A percentile compares a stretch with the other conserved stretches of the same genome.
Conservation (phyloP, 1,140 invertebrate species). For the Nasonia vitripennis region DNA sequence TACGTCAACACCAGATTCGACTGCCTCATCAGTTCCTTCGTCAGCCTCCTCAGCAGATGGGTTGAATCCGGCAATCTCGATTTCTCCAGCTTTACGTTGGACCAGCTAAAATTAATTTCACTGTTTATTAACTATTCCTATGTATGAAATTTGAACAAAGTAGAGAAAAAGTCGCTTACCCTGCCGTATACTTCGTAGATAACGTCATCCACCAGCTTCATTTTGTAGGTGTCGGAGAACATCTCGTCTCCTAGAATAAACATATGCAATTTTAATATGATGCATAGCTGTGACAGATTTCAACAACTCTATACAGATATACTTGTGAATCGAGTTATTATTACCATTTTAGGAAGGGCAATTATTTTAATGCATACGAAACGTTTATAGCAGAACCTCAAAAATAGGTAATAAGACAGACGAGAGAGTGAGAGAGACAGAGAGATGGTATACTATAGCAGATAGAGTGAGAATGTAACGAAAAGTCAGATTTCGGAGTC, state of each 20-base stretch:
- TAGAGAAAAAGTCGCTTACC: conserved; percentile 69
- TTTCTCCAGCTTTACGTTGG: conserved; percentile 85
- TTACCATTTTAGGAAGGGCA: not conserved
- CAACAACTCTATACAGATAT: not conserved
- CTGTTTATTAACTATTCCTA: conserved; percentile 32
- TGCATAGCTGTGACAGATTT: conserved; percentile 46
- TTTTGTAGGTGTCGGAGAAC: conserved; percentile 98
- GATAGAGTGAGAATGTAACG: not conserved
- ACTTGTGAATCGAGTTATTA: not conserved
- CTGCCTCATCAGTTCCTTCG: conserved; percentile 86
- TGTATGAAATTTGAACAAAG: conserved; percentile 10
- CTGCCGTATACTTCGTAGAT: conserved; percentile 96
- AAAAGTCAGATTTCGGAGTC: not conserved
- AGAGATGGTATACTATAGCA: not conserved
- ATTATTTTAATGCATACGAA: not conserved
- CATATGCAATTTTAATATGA: not conserved
- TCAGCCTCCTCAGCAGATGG: conserved; percentile 94
- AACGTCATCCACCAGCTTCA: conserved; percentile 94
- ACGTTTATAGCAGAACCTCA: not conserved
- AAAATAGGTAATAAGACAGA: not conserved
- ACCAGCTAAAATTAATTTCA: conserved; percentile 77
- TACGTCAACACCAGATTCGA: conserved; percentile 92
- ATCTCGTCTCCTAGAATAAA: conserved; percentile 91
- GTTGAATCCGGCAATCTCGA: conserved; percentile 90
- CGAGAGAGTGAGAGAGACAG: not conserved